Percentiles rank a stretch among this genome's conserved stretches.
Evolutionary conservation across 1,140 invertebrate genomes (phyloP).

Genomic region (Leptoteleia sp.): DNA sequence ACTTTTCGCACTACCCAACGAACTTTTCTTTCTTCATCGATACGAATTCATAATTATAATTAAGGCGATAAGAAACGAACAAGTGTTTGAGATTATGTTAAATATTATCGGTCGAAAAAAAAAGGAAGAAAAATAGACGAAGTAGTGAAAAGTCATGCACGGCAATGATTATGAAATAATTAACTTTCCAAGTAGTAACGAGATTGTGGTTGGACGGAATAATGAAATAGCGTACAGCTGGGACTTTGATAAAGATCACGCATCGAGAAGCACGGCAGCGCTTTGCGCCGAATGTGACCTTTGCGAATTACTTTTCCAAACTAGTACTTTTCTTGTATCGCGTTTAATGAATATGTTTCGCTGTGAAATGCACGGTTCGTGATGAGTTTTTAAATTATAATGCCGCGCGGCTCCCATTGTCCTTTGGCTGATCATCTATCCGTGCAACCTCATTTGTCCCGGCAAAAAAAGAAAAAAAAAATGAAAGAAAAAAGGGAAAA

Average conservation of each 20-base stretch:
- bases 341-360: slow-evolving; percentile 48
- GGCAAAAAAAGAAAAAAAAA: slow-evolving; percentile 10
- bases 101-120: no score
- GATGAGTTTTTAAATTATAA: slow-evolving; percentile 61
- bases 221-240: slow-evolving; percentile 47
- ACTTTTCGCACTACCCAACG: no score
- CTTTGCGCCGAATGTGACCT: slow-evolving; percentile 53
- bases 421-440: slow-evolving; percentile 42
- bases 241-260: slow-evolving; percentile 54
- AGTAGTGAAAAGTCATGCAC: slow-evolving; percentile 24
- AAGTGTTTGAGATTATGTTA: no score
- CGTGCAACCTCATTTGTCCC: slow-evolving; percentile 25
- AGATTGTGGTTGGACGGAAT: slow-evolving; percentile 41
- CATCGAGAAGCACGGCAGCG: slow-evolving; percentile 42
- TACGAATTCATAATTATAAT: no score
- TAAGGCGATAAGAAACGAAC: no score
- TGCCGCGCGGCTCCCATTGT: slow-evolving; percentile 39
- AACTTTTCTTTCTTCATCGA: no score
- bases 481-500: no score
- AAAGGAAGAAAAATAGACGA: slow-evolving; percentile 17
- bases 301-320: slow-evolving; percentile 60
- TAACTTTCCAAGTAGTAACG: slow-evolving; percentile 48
- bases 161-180: slow-evolving; percentile 55
- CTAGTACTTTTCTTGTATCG: slow-evolving; percentile 50
- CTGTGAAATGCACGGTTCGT: slow-evolving; percentile 21